Base-by-base conservation (phyloP, 2,113 vertebrate genomes). In the Eleginops maclovinus region DNA sequence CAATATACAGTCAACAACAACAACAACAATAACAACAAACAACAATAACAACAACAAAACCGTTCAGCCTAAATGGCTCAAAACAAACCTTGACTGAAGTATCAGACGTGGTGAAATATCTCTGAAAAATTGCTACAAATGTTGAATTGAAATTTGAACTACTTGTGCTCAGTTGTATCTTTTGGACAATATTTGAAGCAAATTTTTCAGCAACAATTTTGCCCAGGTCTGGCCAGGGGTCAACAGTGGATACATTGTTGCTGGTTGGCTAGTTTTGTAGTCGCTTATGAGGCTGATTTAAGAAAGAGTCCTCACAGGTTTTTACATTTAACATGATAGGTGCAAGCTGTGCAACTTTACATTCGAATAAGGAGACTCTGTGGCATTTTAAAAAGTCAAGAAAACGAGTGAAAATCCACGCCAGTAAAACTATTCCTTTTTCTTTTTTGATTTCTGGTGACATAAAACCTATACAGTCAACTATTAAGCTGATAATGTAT, bases 341-440 rank as follows among this genome's bases (percentile, higher is more conserved):
- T 90, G 96, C 96, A 96, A 97, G 97, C 96, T 98, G 96, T 97
- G 97, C 97, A 96, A 96, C 96, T 98, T 97, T 97, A 98, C 96
- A 95, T 96, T 96, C 95, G 96, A 97, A 96, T 96, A 96, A 96
- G 96, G 96, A 96, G 98, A 99, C 98, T 99, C 98, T 99, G 98
- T 99, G 98, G 98, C 98, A 99, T 99, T 98, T 96, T 96, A 97
- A 96, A 36, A 93, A 96, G 96, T 97, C 94, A 95, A 97, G 96
- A 97, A 94, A 96, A 96, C 95, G 95, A 96, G 97, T 96, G 96
- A 96, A 96, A 96, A 97, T 97, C 94, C 95, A 97, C 96, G 97
- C 97, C 97, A 98, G 97, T 98, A 97, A 96, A 95, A 95, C 68
- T 85, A 85, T 86, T 93, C 89, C 96, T 96, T 97, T 92, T 95